phyloP scores from a whole-genome alignment of 2,113 vertebrate species.

The Hippolais icterina region DNA sequence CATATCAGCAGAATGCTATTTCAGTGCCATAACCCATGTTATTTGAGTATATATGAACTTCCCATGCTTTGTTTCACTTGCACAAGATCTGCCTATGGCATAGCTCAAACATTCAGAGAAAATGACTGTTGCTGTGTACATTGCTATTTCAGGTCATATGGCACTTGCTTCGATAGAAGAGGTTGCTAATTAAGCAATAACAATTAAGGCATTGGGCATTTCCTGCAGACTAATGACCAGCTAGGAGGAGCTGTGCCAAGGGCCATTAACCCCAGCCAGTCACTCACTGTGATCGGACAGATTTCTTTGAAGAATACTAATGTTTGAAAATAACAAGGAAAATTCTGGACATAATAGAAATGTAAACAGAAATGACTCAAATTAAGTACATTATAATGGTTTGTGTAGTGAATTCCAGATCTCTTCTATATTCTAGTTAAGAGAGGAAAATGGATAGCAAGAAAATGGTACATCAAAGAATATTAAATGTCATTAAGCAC shows the following conservation, averaged over 20 bases:
- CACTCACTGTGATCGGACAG: neutral
- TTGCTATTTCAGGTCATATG: slow-evolving; percentile 44
- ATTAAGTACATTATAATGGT: neutral
- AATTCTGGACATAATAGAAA: neutral
- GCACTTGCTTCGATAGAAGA: slow-evolving; percentile 35
- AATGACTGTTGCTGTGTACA: neutral
- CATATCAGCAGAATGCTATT: neutral
- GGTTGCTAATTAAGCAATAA: slow-evolving; percentile 64
- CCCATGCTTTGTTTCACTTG: neutral
- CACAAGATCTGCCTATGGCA: neutral
- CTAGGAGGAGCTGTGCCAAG: slow-evolving; percentile 27
- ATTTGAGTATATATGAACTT: neutral
- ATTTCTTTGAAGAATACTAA: slow-evolving; percentile 3
- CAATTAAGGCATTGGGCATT: slow-evolving; percentile 43
- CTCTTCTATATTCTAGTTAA: neutral
- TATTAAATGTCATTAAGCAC: neutral
- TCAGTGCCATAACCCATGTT: neutral
- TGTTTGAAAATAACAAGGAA: slow-evolving; percentile 4
- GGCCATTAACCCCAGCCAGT: slow-evolving; percentile 35
- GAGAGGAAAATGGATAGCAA: neutral
- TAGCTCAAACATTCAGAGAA: neutral
- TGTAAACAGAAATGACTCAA: neutral
- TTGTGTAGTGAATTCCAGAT: neutral
- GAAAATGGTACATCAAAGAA: neutral
- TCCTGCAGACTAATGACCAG: slow-evolving; percentile 56